A percentile compares a stretch with the other conserved stretches of the same genome.
Evolutionary conservation across 2,888 invertebrate species (phyloP).

Genomic region (Mactromeris polynyma): DNA sequence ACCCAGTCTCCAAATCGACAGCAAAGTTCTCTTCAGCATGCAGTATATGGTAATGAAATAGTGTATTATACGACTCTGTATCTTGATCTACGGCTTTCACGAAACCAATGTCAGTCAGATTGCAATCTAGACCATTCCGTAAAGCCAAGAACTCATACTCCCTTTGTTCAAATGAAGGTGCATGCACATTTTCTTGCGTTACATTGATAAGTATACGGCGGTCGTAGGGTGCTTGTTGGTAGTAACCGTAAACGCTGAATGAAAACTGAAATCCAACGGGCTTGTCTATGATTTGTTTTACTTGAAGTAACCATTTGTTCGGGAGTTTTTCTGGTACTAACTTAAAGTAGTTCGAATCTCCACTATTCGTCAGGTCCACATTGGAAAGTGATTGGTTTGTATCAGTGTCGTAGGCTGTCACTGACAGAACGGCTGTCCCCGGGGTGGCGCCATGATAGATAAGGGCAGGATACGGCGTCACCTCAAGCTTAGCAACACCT

Average conservation of each 20-base stretch:
- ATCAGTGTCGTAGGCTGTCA: constrained; percentile 71
- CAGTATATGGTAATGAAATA: constrained; percentile 74
- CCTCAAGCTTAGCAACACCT: constrained; percentile 35
- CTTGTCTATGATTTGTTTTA: constrained; percentile 71
- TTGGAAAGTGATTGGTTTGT: constrained; percentile 64
- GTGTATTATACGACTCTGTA: constrained; percentile 72
- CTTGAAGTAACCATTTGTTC: constrained; percentile 67
- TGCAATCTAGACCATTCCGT: constrained; percentile 66
- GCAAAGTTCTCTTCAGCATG: constrained; percentile 51
- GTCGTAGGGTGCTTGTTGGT: constrained; percentile 56
- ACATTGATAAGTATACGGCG: constrained; percentile 76
- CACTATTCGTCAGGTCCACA: constrained; percentile 60
- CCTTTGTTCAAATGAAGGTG: constrained; percentile 70
- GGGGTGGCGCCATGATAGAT: constrained; percentile 74
- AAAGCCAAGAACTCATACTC: constrained; percentile 72
- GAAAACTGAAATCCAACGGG: constrained; percentile 70
- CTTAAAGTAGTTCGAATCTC: constrained; percentile 70
- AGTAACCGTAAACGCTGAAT: constrained; percentile 71
- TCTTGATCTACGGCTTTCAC: constrained; percentile 74
- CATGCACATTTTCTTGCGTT: constrained; percentile 71
- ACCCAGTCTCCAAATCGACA: constrained; percentile 67
- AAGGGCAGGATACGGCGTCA: constrained; percentile 75
- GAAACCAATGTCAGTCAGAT: constrained; percentile 63
- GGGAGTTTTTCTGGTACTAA: constrained; percentile 53
- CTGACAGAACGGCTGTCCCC: constrained; percentile 71